A percentile compares a stretch with the other conserved stretches of the same genome.
Conservation (phyloP, 2,797 vertebrate species). For the Platalea minor region DNA sequence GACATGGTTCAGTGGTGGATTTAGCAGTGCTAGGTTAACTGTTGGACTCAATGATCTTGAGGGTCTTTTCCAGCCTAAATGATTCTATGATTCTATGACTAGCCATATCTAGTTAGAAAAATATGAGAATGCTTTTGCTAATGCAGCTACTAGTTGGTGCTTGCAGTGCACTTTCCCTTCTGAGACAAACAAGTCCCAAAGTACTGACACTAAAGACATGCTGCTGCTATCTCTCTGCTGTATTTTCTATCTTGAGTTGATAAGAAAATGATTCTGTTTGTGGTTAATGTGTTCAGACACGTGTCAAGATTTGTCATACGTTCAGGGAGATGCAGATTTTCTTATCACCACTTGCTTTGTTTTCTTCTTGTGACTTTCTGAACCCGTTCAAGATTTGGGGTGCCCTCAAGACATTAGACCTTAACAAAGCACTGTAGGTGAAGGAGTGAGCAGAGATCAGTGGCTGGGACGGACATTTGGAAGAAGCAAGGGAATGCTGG, state of each 20-base stretch:
- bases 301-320: not conserved
- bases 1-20: no score
- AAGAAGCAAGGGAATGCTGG: not conserved
- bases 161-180: not conserved
- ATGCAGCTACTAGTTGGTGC: not conserved
- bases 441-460: not conserved
- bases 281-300: constrained; percentile 20
- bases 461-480: not conserved
- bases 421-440: not conserved
- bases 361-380: constrained; percentile 29
- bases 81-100: not conserved
- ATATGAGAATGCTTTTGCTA: not conserved
- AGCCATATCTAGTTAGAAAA: not conserved
- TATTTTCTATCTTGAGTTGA: not conserved
- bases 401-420: not conserved
- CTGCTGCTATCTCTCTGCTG: not conserved
- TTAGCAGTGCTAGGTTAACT: not conserved
- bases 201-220: not conserved
- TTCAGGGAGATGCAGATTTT: constrained; percentile 21
- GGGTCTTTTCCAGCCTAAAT: not conserved
- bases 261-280: constrained; percentile 1
- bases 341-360: not conserved
- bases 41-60: not conserved
- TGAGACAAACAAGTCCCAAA: not conserved
- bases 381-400: not conserved